These are phyloP conservation scores for silkworm (Bombyx mori) DNA, from an alignment of 1,140 invertebrate genomes.

Conservation along the genomic window DNA sequence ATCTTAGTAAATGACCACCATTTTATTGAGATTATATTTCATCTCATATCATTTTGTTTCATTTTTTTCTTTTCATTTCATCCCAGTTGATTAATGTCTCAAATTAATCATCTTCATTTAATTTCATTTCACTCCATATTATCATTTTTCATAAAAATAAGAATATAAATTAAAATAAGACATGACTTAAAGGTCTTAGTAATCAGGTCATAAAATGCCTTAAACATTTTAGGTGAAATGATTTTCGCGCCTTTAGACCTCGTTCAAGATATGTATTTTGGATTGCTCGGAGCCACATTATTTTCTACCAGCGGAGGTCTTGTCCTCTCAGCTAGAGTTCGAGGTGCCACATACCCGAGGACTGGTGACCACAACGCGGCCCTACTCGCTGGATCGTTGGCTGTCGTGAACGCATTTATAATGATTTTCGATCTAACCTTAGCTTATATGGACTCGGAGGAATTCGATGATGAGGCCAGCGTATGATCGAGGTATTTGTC, in stretches of 20 bases:
- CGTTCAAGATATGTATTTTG: constrained; percentile 59
- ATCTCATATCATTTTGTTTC: too few relatives aligned
- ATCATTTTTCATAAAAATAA: too few relatives aligned
- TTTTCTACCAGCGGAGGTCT: constrained; percentile 44
- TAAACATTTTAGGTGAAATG: constrained; percentile 44
- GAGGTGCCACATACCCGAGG: constrained; percentile 24
- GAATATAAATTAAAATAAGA: too few relatives aligned
- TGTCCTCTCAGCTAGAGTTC: constrained; percentile 31
- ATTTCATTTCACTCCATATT: too few relatives aligned
- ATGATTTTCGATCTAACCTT: constrained; percentile 55
- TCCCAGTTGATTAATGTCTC: too few relatives aligned
- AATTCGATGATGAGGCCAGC: constrained; percentile 51
- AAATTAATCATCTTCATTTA: too few relatives aligned
- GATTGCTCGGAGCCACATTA: constrained; percentile 39
- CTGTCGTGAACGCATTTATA: constrained; percentile 39
- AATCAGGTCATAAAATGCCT: too few relatives aligned
- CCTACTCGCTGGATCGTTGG: constrained; percentile 28
- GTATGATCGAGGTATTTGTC: constrained; percentile 30
- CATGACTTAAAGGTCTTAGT: too few relatives aligned
- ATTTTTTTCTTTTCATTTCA: too few relatives aligned
- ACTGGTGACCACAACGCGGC: constrained; percentile 39
- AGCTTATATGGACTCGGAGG: constrained; percentile 57
- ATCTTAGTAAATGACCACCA: too few relatives aligned
- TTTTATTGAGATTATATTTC: too few relatives aligned
- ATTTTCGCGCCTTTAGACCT: constrained; percentile 54